A percentile compares a stretch with the other conserved stretches of the same genome.
These are phyloP conservation scores for Sardina pilchardus DNA, from an alignment of 2,113 vertebrate genomes.

Conservation along the genomic window DNA sequence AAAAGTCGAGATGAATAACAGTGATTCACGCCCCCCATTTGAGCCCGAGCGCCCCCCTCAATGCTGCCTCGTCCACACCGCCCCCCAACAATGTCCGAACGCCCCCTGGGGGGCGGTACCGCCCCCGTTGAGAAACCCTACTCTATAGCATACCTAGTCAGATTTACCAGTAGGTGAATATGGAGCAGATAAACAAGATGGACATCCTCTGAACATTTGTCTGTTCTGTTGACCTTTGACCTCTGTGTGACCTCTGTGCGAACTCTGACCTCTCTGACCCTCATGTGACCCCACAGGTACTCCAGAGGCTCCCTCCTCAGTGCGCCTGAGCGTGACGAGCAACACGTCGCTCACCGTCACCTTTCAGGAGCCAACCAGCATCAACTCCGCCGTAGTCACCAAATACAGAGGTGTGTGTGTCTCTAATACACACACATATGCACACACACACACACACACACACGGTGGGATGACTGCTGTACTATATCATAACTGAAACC, in stretches of 20 bases:
- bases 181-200: background rate
- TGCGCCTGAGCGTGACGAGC: slow-evolving; percentile 87
- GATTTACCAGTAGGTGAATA: too few relatives aligned
- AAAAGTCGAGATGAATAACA: too few relatives aligned
- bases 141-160: too few relatives aligned
- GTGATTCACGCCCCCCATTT: too few relatives aligned
- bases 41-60: too few relatives aligned
- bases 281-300: slow-evolving; percentile 77
- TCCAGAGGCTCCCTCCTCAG: slow-evolving; percentile 86
- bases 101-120: too few relatives aligned
- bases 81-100: too few relatives aligned
- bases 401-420: slow-evolving; percentile 86
- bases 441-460: background rate
- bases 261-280: slow-evolving; percentile 39
- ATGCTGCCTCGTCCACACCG: too few relatives aligned
- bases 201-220: background rate
- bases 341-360: slow-evolving; percentile 87
- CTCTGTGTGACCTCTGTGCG: background rate
- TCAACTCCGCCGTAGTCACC: slow-evolving; percentile 91
- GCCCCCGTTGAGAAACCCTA: too few relatives aligned
- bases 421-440: background rate
- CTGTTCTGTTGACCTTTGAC: background rate
- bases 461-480: too few relatives aligned
- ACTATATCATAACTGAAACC: too few relatives aligned
- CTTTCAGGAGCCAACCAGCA: slow-evolving; percentile 91